Evolutionary conservation across 1,140 invertebrate genomes (phyloP).

Genomic region (Yoshiicerus persimilis): DNA sequence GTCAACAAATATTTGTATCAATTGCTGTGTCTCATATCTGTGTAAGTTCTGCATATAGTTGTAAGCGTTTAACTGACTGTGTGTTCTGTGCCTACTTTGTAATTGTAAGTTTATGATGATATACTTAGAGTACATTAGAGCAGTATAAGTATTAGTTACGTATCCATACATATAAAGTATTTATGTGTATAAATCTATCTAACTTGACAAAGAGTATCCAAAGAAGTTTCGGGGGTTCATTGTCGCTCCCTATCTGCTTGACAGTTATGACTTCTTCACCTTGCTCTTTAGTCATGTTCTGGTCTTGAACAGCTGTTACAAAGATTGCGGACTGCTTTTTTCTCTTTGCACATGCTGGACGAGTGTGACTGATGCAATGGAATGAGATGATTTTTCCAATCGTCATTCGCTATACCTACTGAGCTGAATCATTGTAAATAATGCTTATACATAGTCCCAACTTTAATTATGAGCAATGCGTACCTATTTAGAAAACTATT

Average conservation of each 20-base stretch:
- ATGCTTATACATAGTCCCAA: not conserved
- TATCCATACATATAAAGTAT: no score
- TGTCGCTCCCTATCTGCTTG: not conserved
- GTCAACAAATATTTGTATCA: not conserved
- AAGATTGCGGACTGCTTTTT: not conserved
- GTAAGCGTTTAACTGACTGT: not conserved
- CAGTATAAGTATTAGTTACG: not conserved
- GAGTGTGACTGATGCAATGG: not conserved
- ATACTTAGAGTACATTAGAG: no score
- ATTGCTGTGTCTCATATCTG: not conserved
- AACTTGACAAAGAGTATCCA: not conserved
- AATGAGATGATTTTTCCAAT: not conserved
- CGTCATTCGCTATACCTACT: not conserved
- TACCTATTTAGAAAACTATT: not conserved
- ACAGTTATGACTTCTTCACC: conserved; percentile 22
- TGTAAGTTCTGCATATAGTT: not conserved
- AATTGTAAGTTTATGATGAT: not conserved
- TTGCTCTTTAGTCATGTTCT: conserved; percentile 17
- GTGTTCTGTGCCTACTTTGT: not conserved
- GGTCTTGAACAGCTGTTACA: conserved; percentile 4
- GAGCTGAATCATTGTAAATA: not conserved
- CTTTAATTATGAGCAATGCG: not conserved
- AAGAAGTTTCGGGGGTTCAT: not conserved
- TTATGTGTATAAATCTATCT: not conserved
- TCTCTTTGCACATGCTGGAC: conserved; percentile 2